Base-by-base conservation (phyloP, 2,797 vertebrate genomes). In the Crossoptilon crossoptilon region DNA sequence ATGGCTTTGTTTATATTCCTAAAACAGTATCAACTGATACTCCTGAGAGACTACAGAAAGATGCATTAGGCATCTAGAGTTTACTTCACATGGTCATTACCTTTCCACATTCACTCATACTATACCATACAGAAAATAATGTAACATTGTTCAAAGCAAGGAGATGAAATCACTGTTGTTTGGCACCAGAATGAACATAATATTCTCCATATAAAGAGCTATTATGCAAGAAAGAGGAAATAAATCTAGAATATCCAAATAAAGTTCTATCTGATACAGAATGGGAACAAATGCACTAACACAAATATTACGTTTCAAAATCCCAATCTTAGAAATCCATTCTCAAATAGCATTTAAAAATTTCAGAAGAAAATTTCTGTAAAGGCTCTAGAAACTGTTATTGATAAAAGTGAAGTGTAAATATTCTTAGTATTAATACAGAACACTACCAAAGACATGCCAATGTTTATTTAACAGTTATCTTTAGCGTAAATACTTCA, bases 201-300 rank as follows among this genome's bases (percentile, higher is more conserved):
- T 56, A 84, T 58, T 60, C 35, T 84, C 48, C 29, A 87, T 44
- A 90, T 69, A 84, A 88, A 88, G 58, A 86, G 23, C 43, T 87
- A 82, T 58, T 88, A 83, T 71, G 9, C 2, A 4, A 87, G 56
- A 84, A 95, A 85, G 37, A 70, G 55, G 83, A 95, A 91, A 5
- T 56, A 80, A 77, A 27, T 73, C 56, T 71, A 87, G 46, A 79
- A 67, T 84, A 88, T 41, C 39, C 51, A 95, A 94, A 90, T 75
- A 41, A 90, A 76, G 66, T 48, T 86, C 2, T 64, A 82, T 37
- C 80, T 82, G 58, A 89, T 90, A 84, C 5, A 21, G 37, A 91
- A 73, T 58, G 74, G 14, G 33, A 90, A 93, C n/a, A 88, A 95
- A 68, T 67, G 48, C 19, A 27, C 35, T 72, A 82, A 84, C 4